A percentile compares a stretch with the other conserved stretches of the same genome.
Evolutionary conservation across 2,113 vertebrate genomes (phyloP).

Genomic region (Geothlypis trichas): DNA sequence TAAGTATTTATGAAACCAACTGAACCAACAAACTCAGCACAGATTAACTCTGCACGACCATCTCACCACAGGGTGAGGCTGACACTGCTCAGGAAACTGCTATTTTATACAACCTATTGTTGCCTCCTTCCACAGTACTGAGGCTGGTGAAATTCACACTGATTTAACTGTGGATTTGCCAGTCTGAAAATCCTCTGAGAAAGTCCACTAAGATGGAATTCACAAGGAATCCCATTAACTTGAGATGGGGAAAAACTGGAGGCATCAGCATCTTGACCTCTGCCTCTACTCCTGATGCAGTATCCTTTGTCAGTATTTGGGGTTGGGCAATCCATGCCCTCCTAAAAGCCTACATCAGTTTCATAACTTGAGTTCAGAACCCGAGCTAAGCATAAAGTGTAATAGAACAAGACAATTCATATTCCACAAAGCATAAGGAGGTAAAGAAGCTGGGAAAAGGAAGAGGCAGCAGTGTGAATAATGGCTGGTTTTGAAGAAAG

Average conservation of each 20-base stretch:
- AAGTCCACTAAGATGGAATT: background rate
- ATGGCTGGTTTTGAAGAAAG: background rate
- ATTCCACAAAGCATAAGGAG: accelerated
- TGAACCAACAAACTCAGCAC: background rate
- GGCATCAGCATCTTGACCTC: background rate
- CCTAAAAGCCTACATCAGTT: background rate
- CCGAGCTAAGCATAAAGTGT: background rate
- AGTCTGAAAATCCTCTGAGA: background rate
- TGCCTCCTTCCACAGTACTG: background rate
- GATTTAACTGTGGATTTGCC: background rate
- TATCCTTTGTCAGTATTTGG: background rate
- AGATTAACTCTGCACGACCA: background rate
- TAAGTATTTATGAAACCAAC: background rate
- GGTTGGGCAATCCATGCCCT: background rate
- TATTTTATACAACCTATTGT: background rate
- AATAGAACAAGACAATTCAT: background rate
- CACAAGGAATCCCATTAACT: background rate
- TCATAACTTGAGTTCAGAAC: background rate
- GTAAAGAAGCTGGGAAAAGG: background rate
- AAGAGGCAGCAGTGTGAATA: background rate
- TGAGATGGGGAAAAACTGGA: background rate
- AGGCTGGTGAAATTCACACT: background rate
- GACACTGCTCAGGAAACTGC: background rate
- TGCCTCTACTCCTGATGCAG: background rate
- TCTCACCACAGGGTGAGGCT: background rate